Base-by-base conservation (phyloP, 1,140 invertebrate genomes). In the Trypoxylus dichotomus region DNA sequence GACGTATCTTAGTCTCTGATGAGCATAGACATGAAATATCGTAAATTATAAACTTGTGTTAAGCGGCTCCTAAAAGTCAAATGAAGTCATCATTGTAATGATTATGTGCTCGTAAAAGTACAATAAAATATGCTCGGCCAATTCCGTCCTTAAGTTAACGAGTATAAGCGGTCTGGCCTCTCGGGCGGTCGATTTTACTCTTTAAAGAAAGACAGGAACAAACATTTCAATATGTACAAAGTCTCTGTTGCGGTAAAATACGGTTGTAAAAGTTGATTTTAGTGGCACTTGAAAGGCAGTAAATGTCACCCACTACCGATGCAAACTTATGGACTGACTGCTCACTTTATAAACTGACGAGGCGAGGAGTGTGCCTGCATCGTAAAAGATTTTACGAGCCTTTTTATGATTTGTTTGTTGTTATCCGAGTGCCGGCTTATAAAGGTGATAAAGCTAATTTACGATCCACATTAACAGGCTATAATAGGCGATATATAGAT, bases 201-300 rank as follows among this genome's bases (percentile, higher is more conserved):
- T 75, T 75, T 75, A 75, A 75, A 75, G 42, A 24, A 54, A 75
- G 41, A 54, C 24, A 63, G 47, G 74, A 27, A 73, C 71, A 73
- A 73, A 73, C 71, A 42, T 83, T 82, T 83, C 80, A 82, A 79
- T 83, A 82, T 82, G 77, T 78, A 81, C 75, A 79, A 60, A 79
- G 74, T 43, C 71, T 37, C 27, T 21, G 76, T 54, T 75, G 76
- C 78, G 80, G 81, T 84, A 81, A 82, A 81, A 83, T 79, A 79
- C 76, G 78, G 79, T 77, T 79, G 80, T 82, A 82, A 83, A 82
- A 81, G 79, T 81, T 80, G 78, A 82, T 84, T 84, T 84, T 84
- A 84, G 81, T 84, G 79, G 78, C 73, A 81, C 81, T 84, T 83
- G 83, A 83, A 80, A 75, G 78, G 78, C 83, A 80, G 81, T 84